Evolutionary conservation across 2,888 invertebrate genomes (phyloP).

Genomic region (Leistus spinibarbis): DNA sequence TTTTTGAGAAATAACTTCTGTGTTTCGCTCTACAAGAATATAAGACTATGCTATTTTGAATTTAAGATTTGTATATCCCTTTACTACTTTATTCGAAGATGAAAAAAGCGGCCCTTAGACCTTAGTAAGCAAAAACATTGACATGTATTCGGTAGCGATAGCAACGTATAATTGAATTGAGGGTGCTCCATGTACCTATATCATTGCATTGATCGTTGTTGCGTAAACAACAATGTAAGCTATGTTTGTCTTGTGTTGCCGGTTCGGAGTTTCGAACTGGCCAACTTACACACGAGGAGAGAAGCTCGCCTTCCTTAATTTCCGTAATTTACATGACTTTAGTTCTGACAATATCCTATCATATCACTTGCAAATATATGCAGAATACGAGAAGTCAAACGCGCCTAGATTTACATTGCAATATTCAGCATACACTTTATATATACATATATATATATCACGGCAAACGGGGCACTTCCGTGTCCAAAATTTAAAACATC

Average conservation of each 20-base stretch:
- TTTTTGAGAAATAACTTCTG: no score
- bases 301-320: background rate
- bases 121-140: no score
- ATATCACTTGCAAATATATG: conserved; percentile 5
- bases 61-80: no score
- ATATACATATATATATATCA: no score
- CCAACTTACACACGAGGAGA: background rate
- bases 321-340: conserved; percentile 24
- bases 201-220: background rate
- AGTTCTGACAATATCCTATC: conserved; percentile 14
- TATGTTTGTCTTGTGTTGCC: conserved; percentile 1
- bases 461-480: no score
- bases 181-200: background rate
- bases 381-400: conserved; percentile 15
- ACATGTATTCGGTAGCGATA: no score
- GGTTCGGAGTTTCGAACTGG: background rate
- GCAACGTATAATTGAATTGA: background rate
- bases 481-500: no score
- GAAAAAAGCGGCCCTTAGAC: no score
- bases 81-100: no score
- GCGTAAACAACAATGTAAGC: conserved; percentile 2
- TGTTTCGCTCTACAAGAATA: no score
- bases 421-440: background rate
- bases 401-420: background rate
- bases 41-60: no score